Percentiles rank a stretch among this genome's conserved stretches.
These are phyloP conservation scores for Ceuthmochares aereus DNA, from an alignment of 2,113 vertebrate genomes.

Conservation along the genomic window DNA sequence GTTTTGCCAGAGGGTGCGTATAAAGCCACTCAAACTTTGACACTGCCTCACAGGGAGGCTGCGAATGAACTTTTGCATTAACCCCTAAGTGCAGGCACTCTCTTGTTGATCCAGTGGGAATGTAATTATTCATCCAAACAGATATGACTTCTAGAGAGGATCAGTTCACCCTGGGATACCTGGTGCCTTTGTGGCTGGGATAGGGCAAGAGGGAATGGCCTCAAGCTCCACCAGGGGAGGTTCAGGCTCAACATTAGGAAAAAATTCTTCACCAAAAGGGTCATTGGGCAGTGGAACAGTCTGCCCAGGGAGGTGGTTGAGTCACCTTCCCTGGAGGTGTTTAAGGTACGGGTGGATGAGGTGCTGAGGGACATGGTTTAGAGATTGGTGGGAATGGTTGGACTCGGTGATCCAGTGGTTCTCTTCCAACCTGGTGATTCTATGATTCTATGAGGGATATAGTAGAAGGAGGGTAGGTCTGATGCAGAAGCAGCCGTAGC, in stretches of 20 bases:
- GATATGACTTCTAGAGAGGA: neutral
- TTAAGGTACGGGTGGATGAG: too few species aligned
- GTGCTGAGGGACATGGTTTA: too few species aligned
- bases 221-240: too few species aligned
- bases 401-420: too few species aligned
- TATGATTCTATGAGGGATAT: neutral
- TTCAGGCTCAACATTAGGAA: too few species aligned
- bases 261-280: too few species aligned
- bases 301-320: too few species aligned
- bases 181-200: neutral
- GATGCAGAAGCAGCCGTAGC: neutral
- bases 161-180: neutral
- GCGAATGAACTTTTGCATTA: neutral
- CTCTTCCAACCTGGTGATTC: too few species aligned
- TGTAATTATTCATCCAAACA: neutral
- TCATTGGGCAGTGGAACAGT: too few species aligned
- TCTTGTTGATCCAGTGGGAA: neutral
- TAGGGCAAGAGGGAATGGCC: too few species aligned
- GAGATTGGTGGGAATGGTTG: too few species aligned
- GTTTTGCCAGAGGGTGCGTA: neutral
- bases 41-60: neutral
- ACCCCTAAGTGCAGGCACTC: neutral
- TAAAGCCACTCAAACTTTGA: slow-evolving; percentile 5
- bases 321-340: too few species aligned
- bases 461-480: neutral